A percentile compares a stretch with the other conserved stretches of the same genome.
phyloP scores from a whole-genome alignment of 1,140 invertebrate species.

The Bombus affinis region DNA sequence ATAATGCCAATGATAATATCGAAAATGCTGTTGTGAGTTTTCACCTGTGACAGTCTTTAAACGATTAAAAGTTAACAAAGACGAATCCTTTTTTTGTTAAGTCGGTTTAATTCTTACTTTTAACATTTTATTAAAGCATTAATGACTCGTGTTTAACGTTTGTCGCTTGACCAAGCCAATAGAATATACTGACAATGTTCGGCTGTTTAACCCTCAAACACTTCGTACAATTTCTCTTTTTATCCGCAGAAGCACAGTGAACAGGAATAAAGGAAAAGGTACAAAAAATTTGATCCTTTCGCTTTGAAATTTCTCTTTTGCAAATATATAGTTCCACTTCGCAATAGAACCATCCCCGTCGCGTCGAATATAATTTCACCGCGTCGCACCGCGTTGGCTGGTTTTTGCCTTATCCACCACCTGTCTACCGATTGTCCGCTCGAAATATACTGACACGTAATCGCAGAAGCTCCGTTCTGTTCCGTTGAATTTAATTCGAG shows the following conservation, averaged over 20 bases:
- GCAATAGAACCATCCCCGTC: neutral
- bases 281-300: neutral
- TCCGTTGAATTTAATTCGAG: slow-evolving; percentile 8
- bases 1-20: neutral
- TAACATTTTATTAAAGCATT: too few relatives aligned
- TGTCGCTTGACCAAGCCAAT: too few relatives aligned
- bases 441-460: slow-evolving; percentile 26
- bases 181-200: neutral
- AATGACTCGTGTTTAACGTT: too few relatives aligned
- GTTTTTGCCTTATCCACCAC: slow-evolving; percentile 7
- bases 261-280: neutral
- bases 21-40: too few relatives aligned
- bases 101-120: too few relatives aligned
- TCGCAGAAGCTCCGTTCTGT: neutral
- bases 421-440: neutral
- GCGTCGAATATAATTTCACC: slow-evolving; percentile 3
- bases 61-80: too few relatives aligned
- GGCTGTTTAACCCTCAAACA: neutral
- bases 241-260: neutral
- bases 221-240: neutral
- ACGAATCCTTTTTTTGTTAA: too few relatives aligned
- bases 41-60: too few relatives aligned
- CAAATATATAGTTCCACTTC: neutral
- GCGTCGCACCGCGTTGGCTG: neutral
- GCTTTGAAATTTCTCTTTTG: neutral